A percentile compares a stretch with the other conserved stretches of the same genome.
Conservation (phyloP, 2,113 vertebrate genomes). For the Fregetta grallaria region DNA sequence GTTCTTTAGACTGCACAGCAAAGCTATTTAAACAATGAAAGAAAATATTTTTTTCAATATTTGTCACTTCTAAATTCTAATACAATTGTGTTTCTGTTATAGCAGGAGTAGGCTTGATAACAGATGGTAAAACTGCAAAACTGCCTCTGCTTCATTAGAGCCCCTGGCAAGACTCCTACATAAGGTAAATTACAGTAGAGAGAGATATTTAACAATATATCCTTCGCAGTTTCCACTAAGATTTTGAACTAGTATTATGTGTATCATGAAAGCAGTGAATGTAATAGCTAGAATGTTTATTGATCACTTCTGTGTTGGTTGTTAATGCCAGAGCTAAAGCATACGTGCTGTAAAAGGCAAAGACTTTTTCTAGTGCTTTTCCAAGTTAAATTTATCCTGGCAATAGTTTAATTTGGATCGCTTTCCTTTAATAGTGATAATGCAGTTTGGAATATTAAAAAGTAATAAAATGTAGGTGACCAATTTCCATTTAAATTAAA, state of each 20-base stretch:
- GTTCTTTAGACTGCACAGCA: background rate
- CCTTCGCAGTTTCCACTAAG: background rate
- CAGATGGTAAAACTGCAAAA: conserved; percentile 37
- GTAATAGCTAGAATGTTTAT: background rate
- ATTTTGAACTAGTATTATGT: background rate
- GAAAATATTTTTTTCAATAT: background rate
- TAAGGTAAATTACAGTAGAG: background rate
- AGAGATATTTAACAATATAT: background rate
- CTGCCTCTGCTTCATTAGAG: conserved; percentile 30
- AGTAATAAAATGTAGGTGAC: conserved; percentile 18
- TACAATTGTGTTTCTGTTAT: background rate
- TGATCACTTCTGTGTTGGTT: background rate
- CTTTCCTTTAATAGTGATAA: background rate
- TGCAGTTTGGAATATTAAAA: background rate
- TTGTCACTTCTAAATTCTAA: background rate
- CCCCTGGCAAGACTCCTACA: background rate
- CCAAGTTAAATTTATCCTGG: background rate
- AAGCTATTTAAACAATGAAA: background rate
- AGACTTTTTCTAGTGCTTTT: background rate
- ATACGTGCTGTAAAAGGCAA: background rate
- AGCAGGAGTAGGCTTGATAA: background rate
- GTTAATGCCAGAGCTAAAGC: background rate
- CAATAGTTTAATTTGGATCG: background rate
- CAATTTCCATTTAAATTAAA: conserved; percentile 23
- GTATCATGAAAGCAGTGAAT: background rate